Evolutionary conservation across 2,797 vertebrate species (phyloP), one percentile per base, ranked within the genome.

Genomic region (Oryzias sinensis): DNA sequence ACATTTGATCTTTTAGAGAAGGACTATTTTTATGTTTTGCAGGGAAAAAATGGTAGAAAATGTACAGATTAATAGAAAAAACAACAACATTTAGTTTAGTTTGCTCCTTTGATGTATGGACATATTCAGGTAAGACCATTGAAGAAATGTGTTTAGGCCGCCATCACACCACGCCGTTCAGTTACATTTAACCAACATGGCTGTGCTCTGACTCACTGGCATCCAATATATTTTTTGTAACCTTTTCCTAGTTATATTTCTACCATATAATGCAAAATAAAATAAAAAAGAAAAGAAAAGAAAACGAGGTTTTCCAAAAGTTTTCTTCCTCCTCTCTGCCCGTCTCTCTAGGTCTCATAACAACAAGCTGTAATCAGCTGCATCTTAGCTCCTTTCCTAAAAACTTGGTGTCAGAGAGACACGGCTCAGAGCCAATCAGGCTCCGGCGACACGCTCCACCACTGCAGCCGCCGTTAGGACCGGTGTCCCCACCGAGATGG

Each of bases 311-410:
- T 84, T 91, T 94, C 77, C 92, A 94, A 91, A 91, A 86, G 86
- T 93, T 73, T 91, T 90, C 72, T 91, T 92, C 89, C 93, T 73
- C 68, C 79, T 87, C 80, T 90, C 72, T 87, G 87, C 90, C 90
- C 81, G 13, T 87, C 63, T 94, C 93, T 93, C 84, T 93, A 98
- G 96, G 95, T 97, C 95, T 89, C 95, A 97, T 94, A 97, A 95
- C 95, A 98, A 98, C 96, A 98, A 96, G 91, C 94, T 97, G 86
- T 94, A 97, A 88, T 95, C 96, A 88, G 91, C 95, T 91, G 91
- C 94, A 89, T 96, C 94, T 92, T 98, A 96, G 94, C 91, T 88
- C 72, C 70, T 56, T 72, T 3, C 68, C 63, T 71, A 74, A 83
- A 72, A 55, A 43, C 44, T 64, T 59, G 72, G 68, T 77, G 66